These are phyloP conservation scores for Trididemnum clinides DNA, from an alignment of 23 tunicate genomes.

Conservation along the genomic window DNA sequence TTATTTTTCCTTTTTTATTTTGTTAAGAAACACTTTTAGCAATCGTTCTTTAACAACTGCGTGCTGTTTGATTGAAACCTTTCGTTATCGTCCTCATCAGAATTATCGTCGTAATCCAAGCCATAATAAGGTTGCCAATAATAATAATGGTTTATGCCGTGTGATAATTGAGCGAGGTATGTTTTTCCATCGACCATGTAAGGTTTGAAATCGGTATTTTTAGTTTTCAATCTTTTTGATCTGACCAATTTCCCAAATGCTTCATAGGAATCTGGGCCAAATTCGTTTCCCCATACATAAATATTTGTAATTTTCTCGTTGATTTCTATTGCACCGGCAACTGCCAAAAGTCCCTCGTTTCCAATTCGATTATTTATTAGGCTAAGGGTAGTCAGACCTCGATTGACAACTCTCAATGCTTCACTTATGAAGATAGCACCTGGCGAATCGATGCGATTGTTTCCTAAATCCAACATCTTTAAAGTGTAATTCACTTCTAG, in stretches of 20 bases:
- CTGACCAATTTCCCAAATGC: constrained; percentile 57
- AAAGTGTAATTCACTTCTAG: constrained; percentile 68
- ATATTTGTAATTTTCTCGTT: constrained; percentile 62
- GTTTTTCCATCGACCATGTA: constrained; percentile 72
- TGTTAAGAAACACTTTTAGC: too few species aligned
- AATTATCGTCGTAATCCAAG: constrained; percentile 32
- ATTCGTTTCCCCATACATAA: constrained; percentile 89
- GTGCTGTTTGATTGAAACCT: too few species aligned
- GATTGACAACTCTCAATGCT: constrained; percentile 54
- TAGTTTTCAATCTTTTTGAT: constrained; percentile 30
- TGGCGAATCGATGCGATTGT: constrained; percentile 74
- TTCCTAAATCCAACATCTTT: constrained; percentile 72
- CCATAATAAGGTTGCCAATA: constrained; percentile 94
- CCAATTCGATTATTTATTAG: constrained; percentile 57
- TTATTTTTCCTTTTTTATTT: too few species aligned
- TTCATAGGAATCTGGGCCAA: constrained; percentile 47
- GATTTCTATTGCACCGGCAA: constrained; percentile 50
- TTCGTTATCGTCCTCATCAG: background rate
- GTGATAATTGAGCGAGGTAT: constrained; percentile 67
- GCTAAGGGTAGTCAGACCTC: constrained; percentile 56
- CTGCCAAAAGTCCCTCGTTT: constrained; percentile 52
- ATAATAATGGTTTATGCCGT: constrained; percentile 76
- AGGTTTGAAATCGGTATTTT: constrained; percentile 81
- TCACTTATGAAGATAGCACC: constrained; percentile 58
- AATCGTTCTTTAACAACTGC: too few species aligned